These are phyloP conservation scores for Pseudorectes ferrugineus DNA, from an alignment of 2,113 vertebrate species.

Conservation along the genomic window DNA sequence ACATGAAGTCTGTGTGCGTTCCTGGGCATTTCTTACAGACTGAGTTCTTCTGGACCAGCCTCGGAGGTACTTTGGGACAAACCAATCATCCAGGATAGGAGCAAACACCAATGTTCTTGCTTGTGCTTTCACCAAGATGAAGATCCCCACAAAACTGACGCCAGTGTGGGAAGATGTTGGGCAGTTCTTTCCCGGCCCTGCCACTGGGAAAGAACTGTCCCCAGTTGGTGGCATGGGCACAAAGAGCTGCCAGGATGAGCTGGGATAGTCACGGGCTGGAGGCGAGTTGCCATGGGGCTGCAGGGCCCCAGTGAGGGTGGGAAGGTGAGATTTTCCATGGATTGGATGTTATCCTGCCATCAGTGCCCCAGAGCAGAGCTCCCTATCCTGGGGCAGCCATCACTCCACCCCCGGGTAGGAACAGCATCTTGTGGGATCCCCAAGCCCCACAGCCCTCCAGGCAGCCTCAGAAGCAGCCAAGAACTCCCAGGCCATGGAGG, in stretches of 20 bases:
- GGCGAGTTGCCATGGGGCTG: rapidly evolving
- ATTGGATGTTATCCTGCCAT: rapidly evolving
- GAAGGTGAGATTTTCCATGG: neutral
- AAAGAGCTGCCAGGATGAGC: neutral
- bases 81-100: neutral
- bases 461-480: neutral
- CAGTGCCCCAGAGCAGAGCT: neutral
- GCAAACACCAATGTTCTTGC: neutral
- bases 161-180: neutral
- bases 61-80: neutral
- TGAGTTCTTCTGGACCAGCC: neutral
- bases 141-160: neutral
- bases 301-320: neutral
- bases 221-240: neutral
- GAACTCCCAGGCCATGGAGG: neutral
- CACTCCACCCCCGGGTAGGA: neutral
- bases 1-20: rapidly evolving
- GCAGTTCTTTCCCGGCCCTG: neutral
- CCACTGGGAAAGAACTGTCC: neutral
- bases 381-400: neutral
- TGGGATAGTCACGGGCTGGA: neutral
- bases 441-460: neutral
- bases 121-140: neutral
- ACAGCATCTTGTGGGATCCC: neutral
- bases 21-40: neutral